These are phyloP conservation scores for Toxotes chatareus DNA, from an alignment of 2,113 vertebrate species.

Conservation along the genomic window DNA sequence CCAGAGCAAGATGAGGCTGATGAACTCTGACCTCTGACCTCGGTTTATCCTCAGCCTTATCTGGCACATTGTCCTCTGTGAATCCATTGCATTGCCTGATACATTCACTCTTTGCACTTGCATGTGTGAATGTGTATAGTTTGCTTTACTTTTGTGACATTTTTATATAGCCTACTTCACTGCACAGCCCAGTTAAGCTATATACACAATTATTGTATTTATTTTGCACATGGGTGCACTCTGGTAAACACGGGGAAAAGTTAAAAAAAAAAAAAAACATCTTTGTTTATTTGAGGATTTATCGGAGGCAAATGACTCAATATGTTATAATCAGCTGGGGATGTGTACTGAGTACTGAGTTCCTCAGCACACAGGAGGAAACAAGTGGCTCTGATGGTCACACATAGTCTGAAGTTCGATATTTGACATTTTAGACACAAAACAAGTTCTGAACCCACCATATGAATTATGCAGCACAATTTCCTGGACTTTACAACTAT, in stretches of 20 bases:
- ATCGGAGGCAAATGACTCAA: neutral
- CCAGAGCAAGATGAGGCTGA: neutral
- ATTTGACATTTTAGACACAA: neutral
- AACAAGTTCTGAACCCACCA: neutral
- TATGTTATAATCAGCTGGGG: neutral
- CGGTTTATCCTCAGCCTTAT: neutral
- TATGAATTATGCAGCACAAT: conserved; percentile 12
- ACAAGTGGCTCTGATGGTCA: neutral
- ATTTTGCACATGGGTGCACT: too few relatives aligned
- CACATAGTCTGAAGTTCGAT: neutral
- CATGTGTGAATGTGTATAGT: neutral
- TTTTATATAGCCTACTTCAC: too few relatives aligned
- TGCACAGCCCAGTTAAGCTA: too few relatives aligned
- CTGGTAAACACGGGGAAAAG: too few relatives aligned
- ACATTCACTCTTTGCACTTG: neutral
- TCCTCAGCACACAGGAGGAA: neutral
- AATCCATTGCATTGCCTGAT: too few relatives aligned
- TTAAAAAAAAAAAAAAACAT: neutral
- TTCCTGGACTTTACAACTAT: conserved; percentile 2
- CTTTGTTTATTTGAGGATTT: neutral
- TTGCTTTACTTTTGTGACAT: too few relatives aligned
- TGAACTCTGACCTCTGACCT: neutral
- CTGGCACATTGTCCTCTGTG: neutral
- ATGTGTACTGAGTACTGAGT: neutral
- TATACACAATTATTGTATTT: too few relatives aligned